A percentile compares a stretch with the other conserved stretches of the same genome.
These are phyloP conservation scores for Nothobranchius kuhntae DNA, from an alignment of 2,113 vertebrate species.

Conservation along the genomic window DNA sequence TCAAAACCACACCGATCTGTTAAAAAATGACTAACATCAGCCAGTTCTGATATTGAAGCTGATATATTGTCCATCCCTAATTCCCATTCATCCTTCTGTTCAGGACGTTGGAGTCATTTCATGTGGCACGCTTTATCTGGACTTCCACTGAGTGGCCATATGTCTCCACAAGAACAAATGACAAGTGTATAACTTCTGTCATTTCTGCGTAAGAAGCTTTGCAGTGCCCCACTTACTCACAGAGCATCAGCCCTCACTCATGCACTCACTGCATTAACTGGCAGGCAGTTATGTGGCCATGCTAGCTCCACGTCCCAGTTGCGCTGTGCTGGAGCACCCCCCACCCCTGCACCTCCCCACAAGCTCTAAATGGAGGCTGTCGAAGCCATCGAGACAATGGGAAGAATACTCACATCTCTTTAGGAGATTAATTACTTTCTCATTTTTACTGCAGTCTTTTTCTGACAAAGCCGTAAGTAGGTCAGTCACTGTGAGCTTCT, in stretches of 20 bases:
- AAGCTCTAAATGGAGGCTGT: slow-evolving; percentile 48
- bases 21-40: no score
- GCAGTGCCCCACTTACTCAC: slow-evolving; percentile 48
- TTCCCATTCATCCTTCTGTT: background rate
- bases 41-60: no score
- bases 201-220: slow-evolving; percentile 40
- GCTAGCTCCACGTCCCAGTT: slow-evolving; percentile 56
- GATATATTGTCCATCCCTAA: no score
- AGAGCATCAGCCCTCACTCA: slow-evolving; percentile 5
- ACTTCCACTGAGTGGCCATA: slow-evolving; percentile 2
- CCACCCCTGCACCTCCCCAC: slow-evolving; percentile 7
- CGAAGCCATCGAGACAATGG: slow-evolving; percentile 45
- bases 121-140: slow-evolving; percentile 11
- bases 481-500: slow-evolving; percentile 24
- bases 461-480: slow-evolving; percentile 55
- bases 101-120: no score
- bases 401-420: slow-evolving; percentile 55
- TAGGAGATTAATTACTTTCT: slow-evolving; percentile 66
- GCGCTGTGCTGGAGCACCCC: slow-evolving; percentile 66
- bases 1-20: no score
- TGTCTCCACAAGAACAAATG: slow-evolving; percentile 14
- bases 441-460: slow-evolving; percentile 31
- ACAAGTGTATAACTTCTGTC: slow-evolving; percentile 9
- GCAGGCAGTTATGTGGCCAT: slow-evolving; percentile 46
- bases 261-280: slow-evolving; percentile 23